Base-by-base conservation (phyloP, 2,113 vertebrate species). In the Xiphophorus couchianus region DNA sequence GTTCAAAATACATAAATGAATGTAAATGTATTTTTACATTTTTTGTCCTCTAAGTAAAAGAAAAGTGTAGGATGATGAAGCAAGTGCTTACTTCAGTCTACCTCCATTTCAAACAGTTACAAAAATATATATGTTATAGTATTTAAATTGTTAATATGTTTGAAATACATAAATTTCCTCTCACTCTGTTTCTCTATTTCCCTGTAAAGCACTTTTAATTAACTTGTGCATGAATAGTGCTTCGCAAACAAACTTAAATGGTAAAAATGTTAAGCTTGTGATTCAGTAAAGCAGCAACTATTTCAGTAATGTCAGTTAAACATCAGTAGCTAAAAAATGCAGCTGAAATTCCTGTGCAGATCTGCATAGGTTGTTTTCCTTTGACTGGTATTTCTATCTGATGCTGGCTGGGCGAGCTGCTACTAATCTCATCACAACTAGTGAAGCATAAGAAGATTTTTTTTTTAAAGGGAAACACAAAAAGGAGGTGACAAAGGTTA, bases 351-450 rank as follows among this genome's bases (percentile, higher is more conserved):
- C 3, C 42, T 25, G 58, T 65, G 15, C n/a, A 17, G 28, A 61
- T 37, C n/a, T 67, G 51, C 12, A 31, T 12, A 69, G 39, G 67
- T 33, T 19, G 30, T 67, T 54, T 39, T 63, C 66, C 11, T 77
- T 63, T 80, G 30, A 69, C 42, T 71, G 66, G 33, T 67, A 70
- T 80, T 86, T 19, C 39, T 54, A 66, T 62, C 48, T 1, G 1
- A 10, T 64, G 54, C 31, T 39, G 48, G 33, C 69, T n/a, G 60
- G 69, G 62, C 62, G 68, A 51, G 62, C 66, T 76, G 62, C 66
- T 64, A 62, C 48, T 80, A 77, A 86, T 79, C 76, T 73, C 64
- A 69, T 85, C 31, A 74, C 8, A 30, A 33, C 51, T 61, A 72
- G 29, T 77, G 48, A 78, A 4, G 72, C 69, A 68, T 70, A 30